Evolutionary conservation across 53 echinoderm and acorn worm genomes (phyloP).

Genomic region (Paracentrotus lividus): DNA sequence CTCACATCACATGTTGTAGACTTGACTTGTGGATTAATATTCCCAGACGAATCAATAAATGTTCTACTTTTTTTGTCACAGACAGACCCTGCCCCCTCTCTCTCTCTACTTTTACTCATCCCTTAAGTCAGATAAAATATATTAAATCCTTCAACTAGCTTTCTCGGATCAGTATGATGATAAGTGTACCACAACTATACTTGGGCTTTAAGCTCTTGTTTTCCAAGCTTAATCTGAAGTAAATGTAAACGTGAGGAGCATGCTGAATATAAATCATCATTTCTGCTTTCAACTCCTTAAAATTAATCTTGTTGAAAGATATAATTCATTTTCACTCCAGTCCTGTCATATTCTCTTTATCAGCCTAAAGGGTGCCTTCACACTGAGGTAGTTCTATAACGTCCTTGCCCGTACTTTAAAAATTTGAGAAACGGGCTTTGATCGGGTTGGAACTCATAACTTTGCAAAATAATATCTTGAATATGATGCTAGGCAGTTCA

Average conservation of each 20-base stretch:
- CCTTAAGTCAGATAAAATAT: conserved; percentile 23
- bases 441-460: no score
- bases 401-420: no score
- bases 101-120: conserved; percentile 16
- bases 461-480: no score
- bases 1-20: not conserved
- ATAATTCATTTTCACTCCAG: conserved; percentile 4
- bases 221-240: not conserved
- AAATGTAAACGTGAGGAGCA: not conserved
- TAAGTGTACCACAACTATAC: not conserved
- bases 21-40: not conserved
- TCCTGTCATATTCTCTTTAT: not conserved
- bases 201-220: not conserved
- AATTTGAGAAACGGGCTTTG: no score
- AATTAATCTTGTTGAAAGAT: conserved; percentile 34
- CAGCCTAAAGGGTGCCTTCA: not conserved
- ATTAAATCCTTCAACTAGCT: not conserved
- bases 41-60: conserved; percentile 20
- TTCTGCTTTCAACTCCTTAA: not conserved
- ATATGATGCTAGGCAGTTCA: no score
- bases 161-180: not conserved
- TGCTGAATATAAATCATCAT: conserved; percentile 8
- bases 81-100: not conserved
- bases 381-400: no score
- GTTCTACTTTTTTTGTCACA: not conserved